Percentiles rank a stretch among this genome's conserved stretches.
These are phyloP conservation scores for Meleagris gallopavo DNA, from an alignment of 2,113 vertebrate species.

Conservation along the genomic window DNA sequence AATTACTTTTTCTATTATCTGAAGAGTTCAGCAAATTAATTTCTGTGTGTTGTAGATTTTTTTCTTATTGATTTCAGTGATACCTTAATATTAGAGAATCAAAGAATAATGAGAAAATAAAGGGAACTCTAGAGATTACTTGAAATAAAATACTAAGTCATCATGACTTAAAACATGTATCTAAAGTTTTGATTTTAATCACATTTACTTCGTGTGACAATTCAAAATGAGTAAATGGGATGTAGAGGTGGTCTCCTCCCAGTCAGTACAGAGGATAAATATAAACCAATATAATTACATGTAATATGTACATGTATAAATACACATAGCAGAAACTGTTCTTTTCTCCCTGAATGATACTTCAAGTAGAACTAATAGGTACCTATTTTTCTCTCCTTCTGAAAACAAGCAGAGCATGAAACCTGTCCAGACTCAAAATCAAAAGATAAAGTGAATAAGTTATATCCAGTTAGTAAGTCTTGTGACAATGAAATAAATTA, in stretches of 20 bases:
- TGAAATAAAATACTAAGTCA: not conserved
- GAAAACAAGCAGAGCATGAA: not conserved
- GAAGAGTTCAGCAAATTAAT: not conserved
- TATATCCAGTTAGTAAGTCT: not conserved
- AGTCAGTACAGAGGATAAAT: not conserved
- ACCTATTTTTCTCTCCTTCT: not conserved
- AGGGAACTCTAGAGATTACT: not conserved
- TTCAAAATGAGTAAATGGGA: not conserved
- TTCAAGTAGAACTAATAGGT: not conserved
- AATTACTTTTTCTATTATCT: not conserved
- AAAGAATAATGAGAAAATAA: accelerated
- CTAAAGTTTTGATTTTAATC: not conserved
- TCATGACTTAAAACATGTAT: not conserved
- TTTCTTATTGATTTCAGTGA: not conserved
- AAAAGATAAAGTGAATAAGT: not conserved
- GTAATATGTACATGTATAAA: not conserved
- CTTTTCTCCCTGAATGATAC: not conserved
- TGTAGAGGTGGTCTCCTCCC: not conserved
- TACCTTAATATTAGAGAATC: not conserved
- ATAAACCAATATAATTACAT: accelerated
- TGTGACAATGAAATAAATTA: not conserved
- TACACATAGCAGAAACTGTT: not conserved
- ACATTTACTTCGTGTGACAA: not conserved
- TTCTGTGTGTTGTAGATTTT: not conserved
- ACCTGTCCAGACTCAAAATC: not conserved